These are phyloP conservation scores for Epinotia demarniana DNA, from an alignment of 2,888 invertebrate genomes.

Conservation along the genomic window DNA sequence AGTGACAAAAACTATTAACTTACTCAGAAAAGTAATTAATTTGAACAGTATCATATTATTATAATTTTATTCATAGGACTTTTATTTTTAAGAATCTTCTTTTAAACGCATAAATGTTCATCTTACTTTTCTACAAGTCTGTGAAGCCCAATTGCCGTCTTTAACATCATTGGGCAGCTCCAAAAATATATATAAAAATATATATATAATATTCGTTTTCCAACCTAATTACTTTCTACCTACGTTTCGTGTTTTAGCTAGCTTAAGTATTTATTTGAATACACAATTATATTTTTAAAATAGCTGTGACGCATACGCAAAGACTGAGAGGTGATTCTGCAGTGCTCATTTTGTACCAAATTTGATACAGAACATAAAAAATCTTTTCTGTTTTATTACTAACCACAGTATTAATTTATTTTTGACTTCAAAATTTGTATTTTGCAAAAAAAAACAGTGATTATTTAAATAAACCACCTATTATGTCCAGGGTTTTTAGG, in stretches of 20 bases:
- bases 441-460: neutral
- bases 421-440: neutral
- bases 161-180: slow-evolving; percentile 3
- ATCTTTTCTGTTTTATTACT: too few species aligned
- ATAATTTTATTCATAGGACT: too few species aligned
- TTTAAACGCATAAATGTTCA: neutral
- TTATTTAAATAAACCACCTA: neutral
- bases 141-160: slow-evolving; percentile 15
- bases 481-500: neutral
- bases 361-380: too few species aligned
- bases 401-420: too few species aligned
- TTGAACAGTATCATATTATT: too few species aligned
- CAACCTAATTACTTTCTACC: slow-evolving; percentile 21
- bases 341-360: too few species aligned
- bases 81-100: neutral
- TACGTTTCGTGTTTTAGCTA: neutral
- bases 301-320: too few species aligned
- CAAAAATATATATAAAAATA: slow-evolving; percentile 33
- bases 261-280: neutral
- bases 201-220: slow-evolving; percentile 19
- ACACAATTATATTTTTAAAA: too few species aligned
- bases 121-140: slow-evolving; percentile 13
- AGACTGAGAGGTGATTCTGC: too few species aligned
- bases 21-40: too few species aligned
- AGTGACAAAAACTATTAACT: too few species aligned